Base-by-base conservation (phyloP, 2,888 invertebrate species). In the Endotricha flammealis region DNA sequence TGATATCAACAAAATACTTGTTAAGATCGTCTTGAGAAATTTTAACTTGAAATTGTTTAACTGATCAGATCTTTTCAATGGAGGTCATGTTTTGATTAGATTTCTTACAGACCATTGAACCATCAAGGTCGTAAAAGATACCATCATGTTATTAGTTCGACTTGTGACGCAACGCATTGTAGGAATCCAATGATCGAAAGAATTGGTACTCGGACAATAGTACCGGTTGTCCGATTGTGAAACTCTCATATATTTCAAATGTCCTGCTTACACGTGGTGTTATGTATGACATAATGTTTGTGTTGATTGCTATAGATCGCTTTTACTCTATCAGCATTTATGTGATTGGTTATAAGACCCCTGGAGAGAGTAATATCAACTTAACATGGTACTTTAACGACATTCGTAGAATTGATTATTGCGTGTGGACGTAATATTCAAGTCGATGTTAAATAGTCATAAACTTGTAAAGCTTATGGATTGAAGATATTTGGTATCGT, bases 161-260 rank as follows among this genome's bases (percentile, higher is more conserved):
- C 12, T 22, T 32, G 32, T 44, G 38, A 42, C 12, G 44, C 41
- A 48, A 45, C 16, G 22, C 30, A 20, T 29, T 32, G 24, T 31
- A 16, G 32, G 30, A 38, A 34, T 30, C 32, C 40, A 37, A 36
- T 38, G 33, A 40, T 31, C 17, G 32, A 33, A 36, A 38, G 29
- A 28, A 44, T 39, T 39, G 36, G 38, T 37, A 37, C 38, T 40
- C 13, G 17, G 8, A 33, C 16, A 25, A n/a, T 11, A 10, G 10
- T n/a, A 10, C 32, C 32, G 38, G 39, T 38, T 41, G 39, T 36
- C 30, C 27, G 36, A 37, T 44, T 48, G 42, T 46, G 41, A 32
- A 48, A 48, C 39, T 29, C 17, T 27, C 22, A 22, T 9, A 29
- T 29, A 12, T 10, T 29, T 23, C 8, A 20, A 29, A 28, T 12